Percentiles rank a stretch among this genome's conserved stretches.
Conservation (phyloP, 2,888 invertebrate genomes). For the Tetragonisca angustula region DNA sequence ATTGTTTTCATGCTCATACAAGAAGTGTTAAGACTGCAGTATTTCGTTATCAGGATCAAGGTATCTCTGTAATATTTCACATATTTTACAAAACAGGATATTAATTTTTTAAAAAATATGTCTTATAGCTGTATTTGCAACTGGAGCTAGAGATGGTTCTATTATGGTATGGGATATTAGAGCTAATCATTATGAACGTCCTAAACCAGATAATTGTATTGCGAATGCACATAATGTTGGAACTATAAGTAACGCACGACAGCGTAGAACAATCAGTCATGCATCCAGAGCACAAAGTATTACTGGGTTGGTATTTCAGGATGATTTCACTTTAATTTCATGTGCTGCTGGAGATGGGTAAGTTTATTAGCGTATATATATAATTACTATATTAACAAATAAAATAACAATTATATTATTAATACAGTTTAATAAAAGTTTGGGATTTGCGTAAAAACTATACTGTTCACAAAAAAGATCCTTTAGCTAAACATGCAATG, state of each 20-base stretch:
- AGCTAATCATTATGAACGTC: constrained; percentile 84
- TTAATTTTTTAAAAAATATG: constrained; percentile 3
- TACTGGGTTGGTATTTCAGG: constrained; percentile 93
- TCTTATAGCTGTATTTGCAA: constrained; percentile 90
- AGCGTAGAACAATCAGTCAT: constrained; percentile 78
- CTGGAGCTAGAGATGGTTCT: constrained; percentile 94
- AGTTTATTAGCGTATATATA: constrained; percentile 21
- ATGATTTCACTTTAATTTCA: constrained; percentile 91
- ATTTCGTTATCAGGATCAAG: constrained; percentile 88
- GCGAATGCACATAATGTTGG: constrained; percentile 87
- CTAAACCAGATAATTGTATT: constrained; percentile 90
- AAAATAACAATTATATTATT: constrained; percentile 16
- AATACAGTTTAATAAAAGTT: constrained; percentile 88
- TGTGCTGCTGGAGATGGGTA: constrained; percentile 95
- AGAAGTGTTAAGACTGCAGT: constrained; percentile 93
- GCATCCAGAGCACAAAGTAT: constrained; percentile 89
- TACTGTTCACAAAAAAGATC: constrained; percentile 88
- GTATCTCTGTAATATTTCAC: constrained; percentile 72
- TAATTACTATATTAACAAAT: not conserved
- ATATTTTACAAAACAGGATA: not conserved
- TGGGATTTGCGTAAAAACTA: constrained; percentile 96
- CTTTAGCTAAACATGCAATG: constrained; percentile 89
- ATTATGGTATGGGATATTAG: constrained; percentile 94
- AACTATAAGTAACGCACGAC: constrained; percentile 81
- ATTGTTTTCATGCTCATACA: constrained; percentile 90